phyloP scores from a whole-genome alignment of 2,888 invertebrate genomes.

The Pseudeuparius sepicola region DNA sequence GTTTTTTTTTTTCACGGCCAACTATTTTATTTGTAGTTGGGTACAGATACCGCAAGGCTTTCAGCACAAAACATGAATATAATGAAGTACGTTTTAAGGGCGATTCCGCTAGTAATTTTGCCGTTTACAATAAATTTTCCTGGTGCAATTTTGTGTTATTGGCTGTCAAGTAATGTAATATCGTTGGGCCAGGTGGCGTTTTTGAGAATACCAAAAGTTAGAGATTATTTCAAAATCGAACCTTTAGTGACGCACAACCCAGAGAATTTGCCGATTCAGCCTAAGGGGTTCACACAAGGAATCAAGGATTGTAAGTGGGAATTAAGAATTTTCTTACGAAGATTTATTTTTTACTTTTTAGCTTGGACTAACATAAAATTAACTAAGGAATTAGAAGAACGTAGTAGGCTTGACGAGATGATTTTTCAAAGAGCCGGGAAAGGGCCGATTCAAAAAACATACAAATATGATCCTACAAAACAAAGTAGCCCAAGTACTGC shows the following conservation, averaged over 20 bases:
- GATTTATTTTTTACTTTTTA: slow-evolving; percentile 6
- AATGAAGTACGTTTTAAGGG: slow-evolving; percentile 66
- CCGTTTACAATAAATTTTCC: slow-evolving; percentile 84
- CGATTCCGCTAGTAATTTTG: slow-evolving; percentile 67
- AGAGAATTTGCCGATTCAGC: slow-evolving; percentile 52
- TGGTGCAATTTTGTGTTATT: slow-evolving; percentile 80
- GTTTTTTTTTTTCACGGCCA: too few species aligned
- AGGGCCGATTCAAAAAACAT: slow-evolving; percentile 82
- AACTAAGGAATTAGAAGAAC: slow-evolving; percentile 63
- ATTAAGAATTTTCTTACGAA: not conserved
- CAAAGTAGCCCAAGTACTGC: slow-evolving; percentile 28
- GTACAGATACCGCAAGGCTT: slow-evolving; percentile 65
- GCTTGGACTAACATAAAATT: slow-evolving; percentile 78
- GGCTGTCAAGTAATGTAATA: slow-evolving; percentile 80
- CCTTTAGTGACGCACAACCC: slow-evolving; percentile 46
- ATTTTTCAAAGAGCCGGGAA: slow-evolving; percentile 76
- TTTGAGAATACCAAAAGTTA: slow-evolving; percentile 62
- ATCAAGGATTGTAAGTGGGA: slow-evolving; percentile 62
- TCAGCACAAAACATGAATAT: slow-evolving; percentile 55
- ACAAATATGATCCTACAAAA: slow-evolving; percentile 72
- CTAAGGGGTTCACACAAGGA: slow-evolving; percentile 69
- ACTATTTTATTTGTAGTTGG: slow-evolving; percentile 49
- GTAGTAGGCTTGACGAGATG: slow-evolving; percentile 64
- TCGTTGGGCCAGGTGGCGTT: slow-evolving; percentile 73
- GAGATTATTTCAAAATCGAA: slow-evolving; percentile 69